phyloP scores from a whole-genome alignment of 2,797 vertebrate genomes.

The Podarcis lilfordi region DNA sequence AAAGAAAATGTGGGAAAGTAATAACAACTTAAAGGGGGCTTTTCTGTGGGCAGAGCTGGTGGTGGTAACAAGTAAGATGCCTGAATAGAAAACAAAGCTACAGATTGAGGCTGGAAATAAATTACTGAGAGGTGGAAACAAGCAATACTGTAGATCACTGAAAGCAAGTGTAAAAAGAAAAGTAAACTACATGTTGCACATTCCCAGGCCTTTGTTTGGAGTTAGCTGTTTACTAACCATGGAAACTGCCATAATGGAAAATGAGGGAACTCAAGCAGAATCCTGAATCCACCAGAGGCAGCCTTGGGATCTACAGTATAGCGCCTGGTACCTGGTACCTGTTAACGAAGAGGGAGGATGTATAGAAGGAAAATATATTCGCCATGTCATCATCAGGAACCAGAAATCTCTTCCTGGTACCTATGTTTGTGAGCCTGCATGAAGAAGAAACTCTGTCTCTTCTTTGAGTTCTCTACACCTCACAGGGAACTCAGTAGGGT shows the following conservation, averaged over 20 bases:
- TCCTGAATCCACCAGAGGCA: neutral
- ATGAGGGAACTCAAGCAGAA: neutral
- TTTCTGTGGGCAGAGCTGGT: slow-evolving; percentile 10
- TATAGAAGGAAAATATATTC: neutral
- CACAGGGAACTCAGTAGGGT: neutral
- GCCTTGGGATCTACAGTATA: neutral
- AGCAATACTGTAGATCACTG: slow-evolving; percentile 10
- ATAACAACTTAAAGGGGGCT: slow-evolving; percentile 31
- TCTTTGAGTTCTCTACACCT: neutral
- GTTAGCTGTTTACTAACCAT: slow-evolving; percentile 13
- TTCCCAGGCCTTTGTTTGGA: neutral
- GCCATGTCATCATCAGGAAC: neutral
- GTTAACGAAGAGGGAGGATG: too few species aligned
- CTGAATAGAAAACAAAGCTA: slow-evolving; percentile 33
- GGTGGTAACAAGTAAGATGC: neutral
- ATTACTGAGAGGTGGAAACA: slow-evolving; percentile 11
- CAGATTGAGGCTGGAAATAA: neutral
- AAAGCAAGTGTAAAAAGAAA: slow-evolving; percentile 18
- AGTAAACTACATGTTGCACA: neutral
- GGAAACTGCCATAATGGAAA: neutral
- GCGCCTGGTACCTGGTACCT: neutral
- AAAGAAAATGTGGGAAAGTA: slow-evolving; percentile 33
- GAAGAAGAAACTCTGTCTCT: neutral
- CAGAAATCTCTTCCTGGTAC: neutral
- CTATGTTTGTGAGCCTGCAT: neutral